Percentiles rank a stretch among this genome's conserved stretches.
phyloP scores from a whole-genome alignment of 1,140 invertebrate species.

The Drosophila funebris region DNA sequence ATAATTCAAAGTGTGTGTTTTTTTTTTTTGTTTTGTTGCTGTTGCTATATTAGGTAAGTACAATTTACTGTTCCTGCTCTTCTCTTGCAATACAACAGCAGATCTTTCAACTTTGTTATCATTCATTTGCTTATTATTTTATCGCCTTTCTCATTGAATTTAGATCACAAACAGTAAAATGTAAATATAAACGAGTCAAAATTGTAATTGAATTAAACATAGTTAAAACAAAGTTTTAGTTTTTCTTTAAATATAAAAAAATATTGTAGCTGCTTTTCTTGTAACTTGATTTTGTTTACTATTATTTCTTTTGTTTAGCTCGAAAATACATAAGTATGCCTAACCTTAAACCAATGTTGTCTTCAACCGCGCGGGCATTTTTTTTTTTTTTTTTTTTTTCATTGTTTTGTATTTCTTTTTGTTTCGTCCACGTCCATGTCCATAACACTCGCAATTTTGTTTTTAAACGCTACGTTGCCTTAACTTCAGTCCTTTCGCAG shows the following conservation, averaged over 20 bases:
- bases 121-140: slow-evolving; percentile 33
- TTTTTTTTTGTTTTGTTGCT: slow-evolving; percentile 36
- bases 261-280: slow-evolving; percentile 47
- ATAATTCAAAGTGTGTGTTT: slow-evolving; percentile 72
- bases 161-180: slow-evolving; percentile 80
- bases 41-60: slow-evolving; percentile 60
- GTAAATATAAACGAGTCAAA: slow-evolving; percentile 70
- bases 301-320: slow-evolving; percentile 48
- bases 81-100: slow-evolving; percentile 62
- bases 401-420: slow-evolving; percentile 6
- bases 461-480: slow-evolving; percentile 82
- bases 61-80: slow-evolving; percentile 73
- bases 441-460: slow-evolving; percentile 79
- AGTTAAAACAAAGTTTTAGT: slow-evolving; percentile 59
- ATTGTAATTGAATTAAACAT: slow-evolving; percentile 66
- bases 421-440: slow-evolving; percentile 67
- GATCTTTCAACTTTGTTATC: slow-evolving; percentile 39
- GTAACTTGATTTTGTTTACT: slow-evolving; percentile 27
- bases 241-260: slow-evolving; percentile 50
- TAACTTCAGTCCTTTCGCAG: slow-evolving; percentile 82
- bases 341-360: slow-evolving; percentile 75
- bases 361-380: slow-evolving; percentile 45
- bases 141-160: slow-evolving; percentile 40
- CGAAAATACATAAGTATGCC: slow-evolving; percentile 69
- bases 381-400: slow-evolving; percentile 15